Evolutionary conservation across 2,113 vertebrate genomes (phyloP).

Genomic region (Bagarius yarrelli): DNA sequence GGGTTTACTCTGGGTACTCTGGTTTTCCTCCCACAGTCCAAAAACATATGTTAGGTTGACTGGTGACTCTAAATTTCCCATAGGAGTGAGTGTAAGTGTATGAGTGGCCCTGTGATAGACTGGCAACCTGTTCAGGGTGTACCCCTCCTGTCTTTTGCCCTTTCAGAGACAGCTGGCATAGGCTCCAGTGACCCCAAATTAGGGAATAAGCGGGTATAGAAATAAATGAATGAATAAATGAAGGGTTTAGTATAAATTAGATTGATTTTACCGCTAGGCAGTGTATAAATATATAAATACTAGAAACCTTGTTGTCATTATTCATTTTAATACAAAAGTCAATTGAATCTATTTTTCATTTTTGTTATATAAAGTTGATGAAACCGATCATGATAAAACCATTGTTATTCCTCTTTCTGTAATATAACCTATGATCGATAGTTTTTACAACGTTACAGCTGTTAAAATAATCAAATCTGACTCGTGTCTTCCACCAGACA

Average conservation of each 20-base stretch:
- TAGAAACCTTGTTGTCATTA: not conserved
- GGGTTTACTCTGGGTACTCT: too few species aligned
- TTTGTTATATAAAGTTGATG: not conserved
- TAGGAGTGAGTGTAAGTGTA: too few species aligned
- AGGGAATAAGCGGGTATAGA: too few species aligned
- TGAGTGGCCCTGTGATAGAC: too few species aligned
- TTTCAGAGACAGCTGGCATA: too few species aligned
- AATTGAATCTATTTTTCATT: not conserved
- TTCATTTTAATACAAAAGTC: not conserved
- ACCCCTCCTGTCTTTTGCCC: too few species aligned
- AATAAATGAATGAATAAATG: too few species aligned
- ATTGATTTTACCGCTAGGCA: not conserved
- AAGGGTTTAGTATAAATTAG: not conserved
- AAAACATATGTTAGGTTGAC: too few species aligned
- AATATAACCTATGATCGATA: not conserved
- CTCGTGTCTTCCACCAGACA: slow-evolving; percentile 22
- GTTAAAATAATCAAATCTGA: slow-evolving; percentile 14
- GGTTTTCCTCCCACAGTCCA: too few species aligned
- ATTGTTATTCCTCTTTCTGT: not conserved
- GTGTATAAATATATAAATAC: not conserved
- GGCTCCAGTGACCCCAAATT: too few species aligned
- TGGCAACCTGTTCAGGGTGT: too few species aligned
- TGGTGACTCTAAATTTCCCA: too few species aligned
- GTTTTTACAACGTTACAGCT: not conserved
- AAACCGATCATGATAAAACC: not conserved